A percentile compares a stretch with the other conserved stretches of the same genome.
These are phyloP conservation scores for Pungitius pungitius DNA, from an alignment of 2,113 vertebrate species.

Conservation along the genomic window DNA sequence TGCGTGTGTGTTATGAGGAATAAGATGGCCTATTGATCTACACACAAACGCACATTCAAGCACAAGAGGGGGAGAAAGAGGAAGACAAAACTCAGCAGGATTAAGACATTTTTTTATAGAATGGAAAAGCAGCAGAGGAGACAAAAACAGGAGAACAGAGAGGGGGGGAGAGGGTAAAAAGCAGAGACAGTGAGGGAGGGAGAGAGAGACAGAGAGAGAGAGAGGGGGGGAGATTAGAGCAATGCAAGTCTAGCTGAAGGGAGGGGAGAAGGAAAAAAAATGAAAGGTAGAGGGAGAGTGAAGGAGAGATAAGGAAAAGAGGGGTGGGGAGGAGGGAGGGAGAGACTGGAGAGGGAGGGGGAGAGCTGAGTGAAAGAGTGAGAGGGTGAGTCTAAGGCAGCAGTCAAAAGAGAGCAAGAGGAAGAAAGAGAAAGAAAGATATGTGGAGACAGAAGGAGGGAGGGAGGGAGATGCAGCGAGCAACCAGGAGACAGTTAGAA, in stretches of 20 bases:
- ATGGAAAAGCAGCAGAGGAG: conserved; percentile 32
- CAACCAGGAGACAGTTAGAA: conserved; percentile 59
- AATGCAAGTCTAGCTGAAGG: conserved; percentile 39
- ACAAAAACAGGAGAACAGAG: conserved; percentile 32
- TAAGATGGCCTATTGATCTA: conserved; percentile 62
- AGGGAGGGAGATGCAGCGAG: conserved; percentile 32
- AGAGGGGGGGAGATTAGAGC: conserved; percentile 27
- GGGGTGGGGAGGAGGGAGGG: not conserved
- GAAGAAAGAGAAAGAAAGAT: conserved; percentile 5
- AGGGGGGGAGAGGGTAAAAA: not conserved
- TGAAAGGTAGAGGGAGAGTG: conserved; percentile 52
- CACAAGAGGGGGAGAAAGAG: conserved; percentile 7
- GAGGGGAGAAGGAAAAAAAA: conserved; percentile 11
- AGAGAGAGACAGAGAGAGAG: conserved; percentile 14
- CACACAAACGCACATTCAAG: conserved; percentile 51
- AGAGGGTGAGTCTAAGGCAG: conserved; percentile 61
- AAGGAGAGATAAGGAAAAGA: conserved; percentile 46
- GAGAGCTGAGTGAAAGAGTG: conserved; percentile 57
- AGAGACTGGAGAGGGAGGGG: conserved; percentile 33
- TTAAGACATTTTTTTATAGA: conserved; percentile 37
- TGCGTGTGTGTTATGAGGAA: conserved; percentile 44
- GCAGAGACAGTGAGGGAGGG: conserved; percentile 25
- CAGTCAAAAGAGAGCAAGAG: conserved; percentile 25
- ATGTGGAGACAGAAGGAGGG: conserved; percentile 5
- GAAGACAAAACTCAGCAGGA: conserved; percentile 49